These are phyloP conservation scores for Agelastica alni DNA, from an alignment of 2,888 invertebrate species.

Conservation along the genomic window DNA sequence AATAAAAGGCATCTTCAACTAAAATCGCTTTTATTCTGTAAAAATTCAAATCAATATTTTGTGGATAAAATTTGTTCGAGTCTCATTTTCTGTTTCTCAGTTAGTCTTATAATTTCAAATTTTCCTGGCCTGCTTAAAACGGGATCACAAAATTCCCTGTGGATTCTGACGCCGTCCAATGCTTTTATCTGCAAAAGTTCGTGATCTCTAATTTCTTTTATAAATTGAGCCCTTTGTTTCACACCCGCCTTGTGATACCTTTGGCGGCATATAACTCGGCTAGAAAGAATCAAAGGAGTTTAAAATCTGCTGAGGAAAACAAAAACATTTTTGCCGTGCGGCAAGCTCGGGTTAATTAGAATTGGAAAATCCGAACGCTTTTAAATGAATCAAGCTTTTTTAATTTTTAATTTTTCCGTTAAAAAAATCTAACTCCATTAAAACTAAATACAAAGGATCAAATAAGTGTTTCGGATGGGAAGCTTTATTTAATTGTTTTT, in stretches of 20 bases:
- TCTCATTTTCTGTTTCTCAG: constrained; percentile 44
- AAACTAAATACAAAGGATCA: no score
- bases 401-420: no score
- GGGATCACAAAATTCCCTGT: constrained; percentile 66
- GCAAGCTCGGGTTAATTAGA: not conserved
- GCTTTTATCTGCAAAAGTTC: constrained; percentile 67
- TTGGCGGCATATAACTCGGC: constrained; percentile 68
- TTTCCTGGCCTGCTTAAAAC: constrained; percentile 54
- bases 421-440: no score
- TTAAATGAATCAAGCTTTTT: no score
- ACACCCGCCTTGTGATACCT: constrained; percentile 62
- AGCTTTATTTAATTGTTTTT: no score
- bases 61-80: constrained; percentile 46
- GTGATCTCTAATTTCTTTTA: constrained; percentile 65
- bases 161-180: constrained; percentile 66
- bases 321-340: not conserved
- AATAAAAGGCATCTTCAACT: not conserved
- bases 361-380: not conserved
- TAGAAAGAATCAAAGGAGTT: constrained; percentile 47
- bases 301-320: not conserved
- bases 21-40: not conserved
- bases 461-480: no score
- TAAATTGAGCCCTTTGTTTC: constrained; percentile 63
- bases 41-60: constrained; percentile 6
- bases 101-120: constrained; percentile 47